A percentile compares a stretch with the other conserved stretches of the same genome.
Evolutionary conservation across 2,797 vertebrate genomes (phyloP).

Genomic region (Anniella stebbinsi): DNA sequence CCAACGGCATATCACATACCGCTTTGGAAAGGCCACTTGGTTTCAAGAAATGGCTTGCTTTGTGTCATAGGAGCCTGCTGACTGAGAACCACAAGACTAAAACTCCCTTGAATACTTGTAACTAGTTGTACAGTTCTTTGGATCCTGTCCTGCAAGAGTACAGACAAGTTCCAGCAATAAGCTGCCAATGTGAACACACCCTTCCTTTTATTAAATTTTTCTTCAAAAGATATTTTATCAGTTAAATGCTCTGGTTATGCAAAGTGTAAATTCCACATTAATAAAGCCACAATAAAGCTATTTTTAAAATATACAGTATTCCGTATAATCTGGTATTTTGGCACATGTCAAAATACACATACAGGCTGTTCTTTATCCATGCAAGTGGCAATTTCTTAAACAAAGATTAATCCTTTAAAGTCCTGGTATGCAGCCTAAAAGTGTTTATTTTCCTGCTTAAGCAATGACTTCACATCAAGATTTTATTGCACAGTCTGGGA

Average conservation of each 20-base stretch:
- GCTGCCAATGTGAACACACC: background rate
- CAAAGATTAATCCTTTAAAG: background rate
- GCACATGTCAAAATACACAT: background rate
- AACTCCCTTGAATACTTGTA: background rate
- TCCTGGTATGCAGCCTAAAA: conserved; percentile 17
- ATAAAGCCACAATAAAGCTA: background rate
- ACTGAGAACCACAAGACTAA: background rate
- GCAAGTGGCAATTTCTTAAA: conserved; percentile 23
- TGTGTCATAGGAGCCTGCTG: background rate
- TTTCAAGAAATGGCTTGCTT: background rate
- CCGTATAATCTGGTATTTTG: background rate
- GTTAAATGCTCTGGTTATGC: background rate
- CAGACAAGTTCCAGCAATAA: conserved; percentile 2
- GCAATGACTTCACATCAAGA: conserved; percentile 47
- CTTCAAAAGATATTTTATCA: conserved; percentile 14
- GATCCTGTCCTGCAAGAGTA: background rate
- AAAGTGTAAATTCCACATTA: background rate
- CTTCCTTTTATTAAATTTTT: conserved; percentile 12
- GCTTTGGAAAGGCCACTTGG: background rate
- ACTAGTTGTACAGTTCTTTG: background rate
- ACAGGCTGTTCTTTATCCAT: background rate
- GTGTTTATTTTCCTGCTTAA: conserved; percentile 45
- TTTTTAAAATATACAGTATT: background rate
- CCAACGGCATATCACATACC: background rate
- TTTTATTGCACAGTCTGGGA: conserved; percentile 13